These are phyloP conservation scores for Thelaira solivaga DNA, from an alignment of 2,888 invertebrate species.

Conservation along the genomic window DNA sequence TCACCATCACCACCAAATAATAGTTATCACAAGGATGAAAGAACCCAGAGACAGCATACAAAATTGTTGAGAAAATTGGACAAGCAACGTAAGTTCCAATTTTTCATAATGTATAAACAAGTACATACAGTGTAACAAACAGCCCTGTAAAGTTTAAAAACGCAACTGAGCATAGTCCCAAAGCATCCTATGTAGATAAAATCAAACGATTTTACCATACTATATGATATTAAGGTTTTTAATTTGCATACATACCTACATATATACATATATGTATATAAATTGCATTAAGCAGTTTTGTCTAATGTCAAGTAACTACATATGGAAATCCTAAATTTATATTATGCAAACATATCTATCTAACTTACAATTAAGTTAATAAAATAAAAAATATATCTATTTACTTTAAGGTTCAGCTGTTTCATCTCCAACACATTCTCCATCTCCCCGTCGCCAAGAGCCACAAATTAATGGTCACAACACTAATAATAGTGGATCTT, in stretches of 20 bases:
- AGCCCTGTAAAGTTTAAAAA: too few species aligned
- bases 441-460: slow-evolving; percentile 84
- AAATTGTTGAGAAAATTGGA: slow-evolving; percentile 88
- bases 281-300: too few species aligned
- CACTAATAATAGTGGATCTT: slow-evolving; percentile 41
- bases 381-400: neutral
- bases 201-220: too few species aligned
- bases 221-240: too few species aligned
- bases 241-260: too few species aligned
- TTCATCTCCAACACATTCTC: slow-evolving; percentile 80
- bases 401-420: slow-evolving; percentile 70
- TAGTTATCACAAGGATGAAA: slow-evolving; percentile 88
- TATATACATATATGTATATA: too few species aligned
- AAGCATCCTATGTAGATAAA: too few species aligned
- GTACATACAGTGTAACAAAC: too few species aligned
- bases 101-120: too few species aligned
- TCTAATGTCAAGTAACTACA: too few species aligned
- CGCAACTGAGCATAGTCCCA: too few species aligned
- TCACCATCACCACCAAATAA: slow-evolving; percentile 81
- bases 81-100: slow-evolving; percentile 79
- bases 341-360: neutral
- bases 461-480: slow-evolving; percentile 77
- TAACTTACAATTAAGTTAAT: neutral
- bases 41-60: slow-evolving; percentile 86
- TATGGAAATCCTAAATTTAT: too few species aligned